Base-by-base conservation (phyloP, 2,797 vertebrate species). In the Cephalopachus bancanus region DNA sequence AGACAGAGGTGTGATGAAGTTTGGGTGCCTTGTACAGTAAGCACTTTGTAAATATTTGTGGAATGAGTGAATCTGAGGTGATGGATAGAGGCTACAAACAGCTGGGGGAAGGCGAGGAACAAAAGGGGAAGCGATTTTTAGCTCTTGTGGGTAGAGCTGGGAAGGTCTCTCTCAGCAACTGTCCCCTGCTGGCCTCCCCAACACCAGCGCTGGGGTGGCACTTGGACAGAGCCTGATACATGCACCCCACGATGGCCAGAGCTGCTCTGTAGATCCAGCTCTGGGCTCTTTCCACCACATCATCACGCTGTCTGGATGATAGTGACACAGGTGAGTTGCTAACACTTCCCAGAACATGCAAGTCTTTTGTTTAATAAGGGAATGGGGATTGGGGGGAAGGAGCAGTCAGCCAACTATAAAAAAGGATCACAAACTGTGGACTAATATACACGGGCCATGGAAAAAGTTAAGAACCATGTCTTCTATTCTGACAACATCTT, bases 361-460 rank as follows among this genome's bases (percentile, higher is more conserved):
- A 87, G 37, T 33, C 33, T 59, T 93, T 83, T 94, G 59, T 96
- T 97, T 96, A 96, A 59, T 60, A 83, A 96, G 26, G 65, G 17
- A 57, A 24, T 0, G 1, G 14, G 49, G 51, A 8, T 2, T 78
- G 28, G 51, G 2, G 33, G 19, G 60, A 71, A 57, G 80, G 37
- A 89, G n/a, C 62, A 55, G 60, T 72, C 60, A 80, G 65, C 59
- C 78, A 86, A 49, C 74, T 62, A 49, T 81, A 80, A 97, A 86
- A 62, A 53, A 97, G 91, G 20, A 83, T 93, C 79, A 74, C 49
- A 85, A 59, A 71, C 57, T 81, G 16, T 51, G 28, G 14, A 59
- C 71, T 78, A n/a, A 26, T 69, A 44, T 7, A 49, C 10, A 67
- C 57, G 80, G 33, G 71, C 37, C 37, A 55, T 12, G 44, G 71